A percentile compares a stretch with the other conserved stretches of the same genome.
These are phyloP conservation scores for Dermatemys mawii DNA, from an alignment of 2,113 vertebrate genomes.

Conservation along the genomic window DNA sequence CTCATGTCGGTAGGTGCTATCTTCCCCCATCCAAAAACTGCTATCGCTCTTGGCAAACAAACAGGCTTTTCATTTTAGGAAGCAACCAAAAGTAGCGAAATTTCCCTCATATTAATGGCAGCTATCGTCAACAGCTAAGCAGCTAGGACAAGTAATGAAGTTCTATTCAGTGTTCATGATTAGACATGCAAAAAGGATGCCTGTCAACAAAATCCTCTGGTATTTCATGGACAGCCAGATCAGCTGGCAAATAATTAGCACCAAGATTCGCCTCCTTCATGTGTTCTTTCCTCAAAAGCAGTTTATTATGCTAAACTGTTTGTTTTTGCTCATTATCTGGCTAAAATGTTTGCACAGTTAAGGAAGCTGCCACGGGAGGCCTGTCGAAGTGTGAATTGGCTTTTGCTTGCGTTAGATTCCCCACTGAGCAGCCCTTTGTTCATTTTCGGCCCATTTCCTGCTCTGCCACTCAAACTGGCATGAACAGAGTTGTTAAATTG, in stretches of 20 bases:
- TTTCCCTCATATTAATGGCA: neutral
- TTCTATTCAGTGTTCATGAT: neutral
- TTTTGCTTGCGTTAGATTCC: constrained; percentile 46
- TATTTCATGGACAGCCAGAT: neutral
- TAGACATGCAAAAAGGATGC: neutral
- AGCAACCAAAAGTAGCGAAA: neutral
- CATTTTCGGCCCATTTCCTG: constrained; percentile 31
- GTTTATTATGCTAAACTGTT: constrained; percentile 24
- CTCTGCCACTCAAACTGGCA: constrained; percentile 50
- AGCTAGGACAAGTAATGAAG: neutral
- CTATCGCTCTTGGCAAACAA: neutral
- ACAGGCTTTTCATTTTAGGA: neutral
- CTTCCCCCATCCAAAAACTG: neutral
- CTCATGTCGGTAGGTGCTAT: fast-evolving
- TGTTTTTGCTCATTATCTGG: constrained; percentile 50
- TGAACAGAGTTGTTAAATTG: neutral
- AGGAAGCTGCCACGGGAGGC: constrained; percentile 1
- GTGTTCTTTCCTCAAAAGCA: neutral
- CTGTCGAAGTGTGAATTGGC: constrained; percentile 45
- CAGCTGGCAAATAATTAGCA: constrained; percentile 33
- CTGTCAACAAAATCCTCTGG: neutral
- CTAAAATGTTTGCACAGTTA: constrained; percentile 48
- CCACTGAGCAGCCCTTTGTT: neutral
- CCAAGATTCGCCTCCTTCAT: neutral
- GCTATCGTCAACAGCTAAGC: constrained; percentile 11